phyloP scores from a whole-genome alignment of 2,797 vertebrate genomes.

The Moxostoma hubbsi region DNA sequence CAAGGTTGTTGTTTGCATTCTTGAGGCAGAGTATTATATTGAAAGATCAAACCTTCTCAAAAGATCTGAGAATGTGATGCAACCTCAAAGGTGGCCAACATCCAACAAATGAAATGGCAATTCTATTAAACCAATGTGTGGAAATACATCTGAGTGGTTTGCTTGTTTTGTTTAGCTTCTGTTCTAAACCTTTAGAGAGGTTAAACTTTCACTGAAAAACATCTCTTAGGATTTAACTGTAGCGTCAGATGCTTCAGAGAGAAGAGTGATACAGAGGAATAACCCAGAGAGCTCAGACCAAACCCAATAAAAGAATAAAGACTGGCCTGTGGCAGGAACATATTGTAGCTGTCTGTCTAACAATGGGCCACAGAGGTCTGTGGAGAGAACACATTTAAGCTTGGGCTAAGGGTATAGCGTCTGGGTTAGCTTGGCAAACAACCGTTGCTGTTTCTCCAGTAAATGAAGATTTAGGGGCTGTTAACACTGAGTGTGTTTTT shows the following conservation, averaged over 20 bases:
- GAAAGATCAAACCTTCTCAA: neutral
- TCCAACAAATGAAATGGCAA: neutral
- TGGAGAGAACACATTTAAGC: slow-evolving; percentile 11
- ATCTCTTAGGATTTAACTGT: neutral
- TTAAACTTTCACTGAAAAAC: neutral
- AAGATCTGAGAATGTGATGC: neutral
- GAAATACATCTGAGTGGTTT: neutral
- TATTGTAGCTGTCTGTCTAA: slow-evolving; percentile 38
- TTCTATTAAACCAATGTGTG: too few relatives aligned
- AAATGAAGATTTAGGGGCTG: neutral
- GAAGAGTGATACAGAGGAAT: neutral
- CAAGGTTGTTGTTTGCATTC: neutral
- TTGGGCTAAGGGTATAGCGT: slow-evolving; percentile 4
- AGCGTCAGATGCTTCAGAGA: neutral
- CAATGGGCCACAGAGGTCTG: slow-evolving; percentile 11
- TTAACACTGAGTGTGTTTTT: too few relatives aligned
- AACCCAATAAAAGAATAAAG: slow-evolving; percentile 32
- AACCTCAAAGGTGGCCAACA: neutral
- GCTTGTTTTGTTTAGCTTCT: neutral
- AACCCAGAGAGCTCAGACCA: slow-evolving; percentile 12
- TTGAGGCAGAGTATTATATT: neutral
- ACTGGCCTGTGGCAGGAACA: slow-evolving; percentile 34
- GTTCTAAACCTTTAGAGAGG: neutral
- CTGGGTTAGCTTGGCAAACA: slow-evolving; percentile 18
- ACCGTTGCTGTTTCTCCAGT: slow-evolving; percentile 2